Evolutionary conservation across 1,140 invertebrate genomes (phyloP), one percentile per base, ranked within the genome.

Genomic region (Onthophagus taurus): DNA sequence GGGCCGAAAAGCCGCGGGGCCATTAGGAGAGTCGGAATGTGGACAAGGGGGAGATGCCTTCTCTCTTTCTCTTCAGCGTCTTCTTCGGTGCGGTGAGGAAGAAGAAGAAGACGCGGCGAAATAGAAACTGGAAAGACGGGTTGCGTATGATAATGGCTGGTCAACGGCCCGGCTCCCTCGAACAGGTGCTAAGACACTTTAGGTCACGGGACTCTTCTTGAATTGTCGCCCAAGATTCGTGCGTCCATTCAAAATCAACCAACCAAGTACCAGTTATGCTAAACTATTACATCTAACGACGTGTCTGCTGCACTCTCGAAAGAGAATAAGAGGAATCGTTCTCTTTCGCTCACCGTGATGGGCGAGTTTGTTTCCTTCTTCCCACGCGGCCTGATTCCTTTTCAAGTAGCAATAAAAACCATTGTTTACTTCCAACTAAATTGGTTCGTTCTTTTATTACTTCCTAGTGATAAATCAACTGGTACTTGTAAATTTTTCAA

Each of bases 51-150:
- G 6, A 4, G 35, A 9, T 20, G 35, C 4, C 33, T 35, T 4
- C n/a, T n/a, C n/a, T n/a, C n/a, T 6, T 20, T 17, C 24, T 42
- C 17, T 41, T n/a, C n/a, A n/a, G n/a, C n/a, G 37, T 29, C 29
- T 21, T 19, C 17, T n/a, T 31, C 39, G 44, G 24, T 35, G 24
- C 35, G 18, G 26, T 24, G 12, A 20, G 17, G 20, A 37, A 37
- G 35, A 37, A 41, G 21, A 37, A 39, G 33, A 42, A 42, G 42
- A 41, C 34, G 47, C 44, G 51, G 42, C 55, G 51, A 50, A 59
- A 52, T 58, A 52, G 54, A 54, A 61, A 61, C 59, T 61, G 55
- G 59, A 57, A 59, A 52, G 54, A 60, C 57, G 49, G 47, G 57
- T 61, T 60, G 51, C 49, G 54, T 59, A 58, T 57, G 57, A 56